A percentile compares a stretch with the other conserved stretches of the same genome.
Conservation (phyloP, 2,113 vertebrate species). For the Nesoenas mayeri region DNA sequence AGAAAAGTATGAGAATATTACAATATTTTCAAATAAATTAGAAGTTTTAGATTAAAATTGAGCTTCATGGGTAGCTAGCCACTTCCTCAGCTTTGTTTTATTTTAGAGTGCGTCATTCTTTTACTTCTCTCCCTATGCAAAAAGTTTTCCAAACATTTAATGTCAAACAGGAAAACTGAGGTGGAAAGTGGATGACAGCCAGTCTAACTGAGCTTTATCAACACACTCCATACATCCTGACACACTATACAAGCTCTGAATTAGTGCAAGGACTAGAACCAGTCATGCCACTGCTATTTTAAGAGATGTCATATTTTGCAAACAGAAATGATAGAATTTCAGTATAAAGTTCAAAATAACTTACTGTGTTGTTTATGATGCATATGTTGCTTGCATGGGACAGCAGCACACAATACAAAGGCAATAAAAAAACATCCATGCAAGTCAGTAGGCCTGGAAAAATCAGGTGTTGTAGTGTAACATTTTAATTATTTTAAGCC, state of each 20-base stretch:
- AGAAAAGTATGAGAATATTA: background rate
- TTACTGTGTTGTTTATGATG: background rate
- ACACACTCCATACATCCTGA: conserved; percentile 18
- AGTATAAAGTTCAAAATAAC: background rate
- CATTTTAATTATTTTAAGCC: background rate
- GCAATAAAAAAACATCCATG: background rate
- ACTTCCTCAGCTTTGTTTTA: conserved; percentile 47
- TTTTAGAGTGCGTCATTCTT: conserved; percentile 24
- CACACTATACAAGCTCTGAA: background rate
- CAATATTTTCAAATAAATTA: background rate
- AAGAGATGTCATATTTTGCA: background rate
- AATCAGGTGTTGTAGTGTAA: background rate
- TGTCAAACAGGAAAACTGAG: conserved; percentile 58
- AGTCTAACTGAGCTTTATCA: conserved; percentile 44
- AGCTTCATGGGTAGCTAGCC: background rate
- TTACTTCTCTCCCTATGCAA: conserved; percentile 38
- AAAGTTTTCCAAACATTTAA: conserved; percentile 39
- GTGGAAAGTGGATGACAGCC: conserved; percentile 64
- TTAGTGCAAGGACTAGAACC: background rate
- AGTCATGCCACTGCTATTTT: background rate
- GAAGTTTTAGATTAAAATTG: background rate
- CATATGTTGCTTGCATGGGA: background rate
- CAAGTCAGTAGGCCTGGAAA: background rate
- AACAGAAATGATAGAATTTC: background rate
- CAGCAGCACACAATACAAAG: background rate